Conservation (phyloP, 2,797 vertebrate species). For the Phalanger gymnotis region DNA sequence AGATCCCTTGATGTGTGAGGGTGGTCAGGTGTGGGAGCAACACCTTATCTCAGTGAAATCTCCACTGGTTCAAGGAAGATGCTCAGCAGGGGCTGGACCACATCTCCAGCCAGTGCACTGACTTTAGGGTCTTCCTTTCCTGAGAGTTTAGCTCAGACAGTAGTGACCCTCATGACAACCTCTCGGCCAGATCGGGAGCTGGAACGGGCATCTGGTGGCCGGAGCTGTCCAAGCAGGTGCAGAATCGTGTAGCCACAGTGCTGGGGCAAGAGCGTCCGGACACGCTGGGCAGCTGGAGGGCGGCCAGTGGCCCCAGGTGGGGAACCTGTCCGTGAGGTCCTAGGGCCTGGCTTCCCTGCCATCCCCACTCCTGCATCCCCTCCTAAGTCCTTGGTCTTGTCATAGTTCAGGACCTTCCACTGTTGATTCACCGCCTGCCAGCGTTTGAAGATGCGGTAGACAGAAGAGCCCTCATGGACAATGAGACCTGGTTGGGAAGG, state of each 20-base stretch:
- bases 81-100: constrained; percentile 59
- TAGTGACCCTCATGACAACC: constrained; percentile 97
- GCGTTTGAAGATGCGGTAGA: constrained; percentile 95
- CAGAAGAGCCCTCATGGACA: constrained; percentile 94
- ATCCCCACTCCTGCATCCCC: constrained; percentile 89
- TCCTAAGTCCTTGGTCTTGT: constrained; percentile 94
- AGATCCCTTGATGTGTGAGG: constrained; percentile 59
- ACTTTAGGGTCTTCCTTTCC: constrained; percentile 70
- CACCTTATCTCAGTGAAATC: constrained; percentile 59
- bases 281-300: constrained; percentile 88
- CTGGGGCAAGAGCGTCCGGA: constrained; percentile 96
- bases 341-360: constrained; percentile 87
- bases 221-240: constrained; percentile 94
- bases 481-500: constrained; percentile 89
- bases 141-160: constrained; percentile 88
- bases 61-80: constrained; percentile 54
- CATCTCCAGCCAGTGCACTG: constrained; percentile 70
- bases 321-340: constrained; percentile 89
- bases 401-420: constrained; percentile 97
- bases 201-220: constrained; percentile 91
- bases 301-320: constrained; percentile 85
- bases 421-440: constrained; percentile 98
- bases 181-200: constrained; percentile 90
- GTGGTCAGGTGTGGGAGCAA: constrained; percentile 29
- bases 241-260: constrained; percentile 96